Base-by-base conservation (phyloP, 1,140 invertebrate species). In the Bombus sylvicola region DNA sequence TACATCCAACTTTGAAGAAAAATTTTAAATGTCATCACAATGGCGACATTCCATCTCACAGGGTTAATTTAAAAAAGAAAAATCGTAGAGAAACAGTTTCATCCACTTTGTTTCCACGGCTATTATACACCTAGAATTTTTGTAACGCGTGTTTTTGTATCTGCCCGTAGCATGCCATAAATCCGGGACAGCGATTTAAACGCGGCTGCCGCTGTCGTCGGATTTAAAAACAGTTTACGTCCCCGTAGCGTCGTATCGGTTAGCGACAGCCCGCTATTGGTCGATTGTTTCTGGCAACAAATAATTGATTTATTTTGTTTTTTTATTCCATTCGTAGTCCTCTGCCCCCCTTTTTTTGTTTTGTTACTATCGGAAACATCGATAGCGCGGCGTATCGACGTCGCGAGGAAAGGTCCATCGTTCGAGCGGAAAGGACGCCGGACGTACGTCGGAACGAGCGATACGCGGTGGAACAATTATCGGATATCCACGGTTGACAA, bases 231-330 rank as follows among this genome's bases (percentile, higher is more conserved):
- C 43, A 73, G 64, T 71, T 68, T 79, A 69, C 39, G 37, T 59
- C 57, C 64, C n/a, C 43, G 22, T 28, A 39, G 62, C n/a, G 37
- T 71, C 82, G 66, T 72, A 72, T 85, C 76, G 76, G 76, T 85
- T 12, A 53, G 10, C 68, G 53, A 43, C 76, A 80, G 53, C 12
- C 22, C 69, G 9, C 31, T 25, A 53, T 72, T 62, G 66, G 31
- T 41, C 81, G 81, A 83, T 83, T 83, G 83, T 85, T 85, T 80
- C 77, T 80, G 68, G 39, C 83, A 86, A 81, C 83, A 69, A 75
- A 87, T 84, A 68, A 85, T 81, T 74, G 53, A 72, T 87, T 69
- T 87, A 74, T 81, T 57, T 83, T 31, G 43, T 76, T 84, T 76
- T 82, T 37, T n/a, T 5, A 1, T 53, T 64, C 64, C 66, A 53